A percentile compares a stretch with the other conserved stretches of the same genome.
phyloP scores from a whole-genome alignment of 2,113 vertebrate species.

The Peromyscus polionotus region DNA sequence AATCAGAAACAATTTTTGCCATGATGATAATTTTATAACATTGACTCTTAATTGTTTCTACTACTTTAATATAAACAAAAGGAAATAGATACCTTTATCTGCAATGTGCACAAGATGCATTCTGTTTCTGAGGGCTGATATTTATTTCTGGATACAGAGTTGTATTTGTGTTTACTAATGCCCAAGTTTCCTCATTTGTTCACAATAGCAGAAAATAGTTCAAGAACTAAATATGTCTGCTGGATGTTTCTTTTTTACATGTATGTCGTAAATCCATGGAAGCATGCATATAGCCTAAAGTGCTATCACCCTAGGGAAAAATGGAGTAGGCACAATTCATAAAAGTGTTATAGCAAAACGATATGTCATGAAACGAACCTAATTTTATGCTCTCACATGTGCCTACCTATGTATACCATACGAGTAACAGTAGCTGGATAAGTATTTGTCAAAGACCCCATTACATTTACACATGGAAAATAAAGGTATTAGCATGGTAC shows the following conservation, averaged over 20 bases:
- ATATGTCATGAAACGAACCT: neutral
- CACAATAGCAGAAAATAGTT: neutral
- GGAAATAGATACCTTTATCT: neutral
- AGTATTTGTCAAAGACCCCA: neutral
- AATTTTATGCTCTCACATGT: neutral
- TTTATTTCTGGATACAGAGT: neutral
- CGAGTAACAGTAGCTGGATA: neutral
- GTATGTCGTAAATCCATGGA: neutral
- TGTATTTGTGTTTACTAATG: neutral
- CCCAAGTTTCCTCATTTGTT: neutral
- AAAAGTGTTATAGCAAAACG: neutral
- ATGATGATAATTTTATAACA: neutral
- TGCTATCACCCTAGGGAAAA: neutral
- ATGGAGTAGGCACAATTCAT: neutral
- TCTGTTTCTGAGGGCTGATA: neutral
- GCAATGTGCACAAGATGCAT: accelerated
- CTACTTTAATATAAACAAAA: neutral
- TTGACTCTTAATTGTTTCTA: neutral
- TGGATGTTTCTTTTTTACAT: neutral
- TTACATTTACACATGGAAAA: neutral
- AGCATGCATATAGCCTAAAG: neutral
- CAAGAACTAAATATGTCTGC: neutral
- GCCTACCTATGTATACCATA: neutral
- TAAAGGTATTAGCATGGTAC: neutral
- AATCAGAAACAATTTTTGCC: neutral